Conservation (phyloP, 1,140 invertebrate genomes). For the Trissolcus basalis region DNA sequence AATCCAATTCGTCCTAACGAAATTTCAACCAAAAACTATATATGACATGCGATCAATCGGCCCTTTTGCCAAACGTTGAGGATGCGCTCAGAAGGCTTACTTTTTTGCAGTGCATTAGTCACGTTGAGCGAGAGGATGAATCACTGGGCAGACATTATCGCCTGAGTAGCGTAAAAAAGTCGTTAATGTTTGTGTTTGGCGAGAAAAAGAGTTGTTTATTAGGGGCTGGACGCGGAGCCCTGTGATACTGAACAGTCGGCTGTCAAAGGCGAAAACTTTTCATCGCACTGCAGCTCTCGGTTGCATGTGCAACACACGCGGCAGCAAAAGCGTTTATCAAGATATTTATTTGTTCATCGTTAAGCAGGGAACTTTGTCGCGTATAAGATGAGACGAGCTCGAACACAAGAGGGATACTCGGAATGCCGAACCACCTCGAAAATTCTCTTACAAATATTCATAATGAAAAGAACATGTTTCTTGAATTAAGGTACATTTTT, state of each 20-base stretch:
- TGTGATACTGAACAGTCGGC: conserved; percentile 36
- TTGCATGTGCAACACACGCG: conserved; percentile 39
- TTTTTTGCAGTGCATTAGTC: no score
- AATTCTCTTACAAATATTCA: not conserved
- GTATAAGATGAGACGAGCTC: conserved; percentile 30
- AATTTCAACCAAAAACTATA: no score
- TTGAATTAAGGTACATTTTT: no score
- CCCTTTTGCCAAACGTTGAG: no score
- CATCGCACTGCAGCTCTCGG: conserved; percentile 13
- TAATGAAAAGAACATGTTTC: no score
- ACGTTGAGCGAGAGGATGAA: not conserved
- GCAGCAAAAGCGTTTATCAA: conserved; percentile 13
- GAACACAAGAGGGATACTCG: conserved; percentile 40
- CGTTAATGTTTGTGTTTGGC: conserved; percentile 19
- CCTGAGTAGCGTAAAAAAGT: conserved; percentile 11
- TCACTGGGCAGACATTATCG: conserved; percentile 5
- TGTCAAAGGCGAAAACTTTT: conserved; percentile 45
- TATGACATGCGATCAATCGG: no score
- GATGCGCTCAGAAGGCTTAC: no score
- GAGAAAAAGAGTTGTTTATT: conserved; percentile 35
- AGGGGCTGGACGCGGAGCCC: conserved; percentile 19
- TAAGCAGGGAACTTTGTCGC: conserved; percentile 57
- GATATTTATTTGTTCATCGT: conserved; percentile 65
- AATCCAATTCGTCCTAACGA: no score
- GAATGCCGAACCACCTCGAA: conserved; percentile 40